Percentiles rank a stretch among this genome's conserved stretches.
Conservation (phyloP, 1,140 invertebrate genomes). For the Bombus huntii region DNA sequence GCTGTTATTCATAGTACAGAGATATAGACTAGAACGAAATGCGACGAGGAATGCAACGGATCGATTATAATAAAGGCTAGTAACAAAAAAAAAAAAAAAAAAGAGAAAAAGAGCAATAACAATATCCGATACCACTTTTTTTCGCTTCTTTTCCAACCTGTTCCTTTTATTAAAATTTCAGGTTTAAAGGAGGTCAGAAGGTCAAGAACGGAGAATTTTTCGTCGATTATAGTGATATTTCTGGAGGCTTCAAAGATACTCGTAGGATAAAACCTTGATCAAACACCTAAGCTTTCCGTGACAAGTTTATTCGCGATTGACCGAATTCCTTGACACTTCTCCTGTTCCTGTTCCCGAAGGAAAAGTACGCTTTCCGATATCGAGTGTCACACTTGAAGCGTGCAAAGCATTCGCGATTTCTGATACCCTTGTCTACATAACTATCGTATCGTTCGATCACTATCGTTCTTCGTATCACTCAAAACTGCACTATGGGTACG, state of each 20-base stretch:
- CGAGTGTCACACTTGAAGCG: neutral
- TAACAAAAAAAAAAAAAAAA: too few species aligned
- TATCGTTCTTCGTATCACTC: too few species aligned
- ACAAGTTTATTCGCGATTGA: neutral
- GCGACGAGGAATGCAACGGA: too few species aligned
- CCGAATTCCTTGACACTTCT: neutral
- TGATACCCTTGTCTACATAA: neutral
- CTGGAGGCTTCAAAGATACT: neutral
- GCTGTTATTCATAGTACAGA: too few species aligned
- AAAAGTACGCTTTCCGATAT: neutral
- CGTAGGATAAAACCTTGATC: neutral
- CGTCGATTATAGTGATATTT: neutral
- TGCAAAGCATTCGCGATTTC: neutral
- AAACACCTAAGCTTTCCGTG: neutral
- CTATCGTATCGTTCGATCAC: conserved; percentile 22
- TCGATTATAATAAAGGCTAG: too few species aligned
- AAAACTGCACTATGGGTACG: too few species aligned
- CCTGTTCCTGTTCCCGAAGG: too few species aligned
- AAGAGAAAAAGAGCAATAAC: too few species aligned
- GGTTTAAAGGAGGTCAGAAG: neutral
- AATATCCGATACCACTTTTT: neutral
- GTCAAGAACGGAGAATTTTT: neutral
- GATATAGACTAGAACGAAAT: too few species aligned
- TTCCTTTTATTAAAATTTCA: neutral
- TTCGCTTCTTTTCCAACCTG: neutral